Percentiles rank a stretch among this genome's conserved stretches.
phyloP scores from a whole-genome alignment of 2,113 vertebrate species.

The Pygoscelis adeliae region DNA sequence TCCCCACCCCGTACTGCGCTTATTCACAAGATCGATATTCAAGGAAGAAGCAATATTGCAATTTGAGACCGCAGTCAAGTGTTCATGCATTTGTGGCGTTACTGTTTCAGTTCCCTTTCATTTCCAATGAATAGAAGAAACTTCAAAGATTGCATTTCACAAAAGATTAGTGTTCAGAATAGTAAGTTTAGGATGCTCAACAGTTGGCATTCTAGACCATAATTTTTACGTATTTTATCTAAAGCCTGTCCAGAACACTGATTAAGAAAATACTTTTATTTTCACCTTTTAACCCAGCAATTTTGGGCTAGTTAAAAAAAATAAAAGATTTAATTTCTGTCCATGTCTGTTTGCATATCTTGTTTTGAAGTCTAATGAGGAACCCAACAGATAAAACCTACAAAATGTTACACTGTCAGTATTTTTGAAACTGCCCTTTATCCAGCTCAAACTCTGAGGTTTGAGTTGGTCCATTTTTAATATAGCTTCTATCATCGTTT shows the following conservation, averaged over 20 bases:
- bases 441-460: not conserved
- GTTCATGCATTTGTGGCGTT: not conserved
- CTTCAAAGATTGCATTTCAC: not conserved
- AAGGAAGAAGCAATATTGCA: not conserved
- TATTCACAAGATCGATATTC: not conserved
- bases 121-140: not conserved
- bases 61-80: not conserved
- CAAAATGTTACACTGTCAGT: rapidly evolving
- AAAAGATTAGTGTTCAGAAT: not conserved
- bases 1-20: rapidly evolving
- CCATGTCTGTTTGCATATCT: not conserved
- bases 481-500: not conserved
- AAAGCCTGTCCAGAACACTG: not conserved
- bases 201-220: not conserved
- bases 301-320: not conserved
- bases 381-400: not conserved
- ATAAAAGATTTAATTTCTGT: not conserved
- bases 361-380: not conserved
- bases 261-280: not conserved
- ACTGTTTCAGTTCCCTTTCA: not conserved
- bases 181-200: not conserved
- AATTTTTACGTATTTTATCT: not conserved
- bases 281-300: not conserved
- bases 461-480: not conserved
- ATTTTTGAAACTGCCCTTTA: not conserved